Evolutionary conservation across 2,888 invertebrate species (phyloP).

Genomic region (Drosophila tripunctata): DNA sequence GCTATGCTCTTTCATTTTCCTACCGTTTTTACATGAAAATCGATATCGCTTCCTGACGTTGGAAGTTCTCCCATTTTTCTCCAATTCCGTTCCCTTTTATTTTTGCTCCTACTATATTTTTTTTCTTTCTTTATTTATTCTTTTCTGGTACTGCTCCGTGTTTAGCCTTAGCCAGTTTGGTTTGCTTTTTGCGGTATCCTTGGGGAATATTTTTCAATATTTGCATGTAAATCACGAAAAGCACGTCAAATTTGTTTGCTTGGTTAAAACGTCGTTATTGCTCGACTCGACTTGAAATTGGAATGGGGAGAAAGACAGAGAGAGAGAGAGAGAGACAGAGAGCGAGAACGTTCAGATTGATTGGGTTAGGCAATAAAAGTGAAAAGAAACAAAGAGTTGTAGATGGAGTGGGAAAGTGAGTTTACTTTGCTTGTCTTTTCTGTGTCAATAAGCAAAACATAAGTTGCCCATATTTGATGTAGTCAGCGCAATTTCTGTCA

Average conservation of each 20-base stretch:
- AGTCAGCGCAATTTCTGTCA: slow-evolving; percentile 63
- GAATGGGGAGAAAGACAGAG: background rate
- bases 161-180: slow-evolving; percentile 54
- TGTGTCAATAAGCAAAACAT: slow-evolving; percentile 76
- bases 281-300: slow-evolving; percentile 42
- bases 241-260: slow-evolving; percentile 81
- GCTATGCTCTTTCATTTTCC: slow-evolving; percentile 49
- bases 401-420: slow-evolving; percentile 7
- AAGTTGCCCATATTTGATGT: slow-evolving; percentile 69
- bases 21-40: slow-evolving; percentile 61
- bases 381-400: background rate
- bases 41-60: slow-evolving; percentile 67
- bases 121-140: slow-evolving; percentile 16
- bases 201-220: slow-evolving; percentile 81
- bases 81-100: background rate
- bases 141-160: slow-evolving; percentile 31
- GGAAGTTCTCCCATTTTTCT: slow-evolving; percentile 34
- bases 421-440: background rate
- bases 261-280: slow-evolving; percentile 78
- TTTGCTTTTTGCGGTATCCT: slow-evolving; percentile 76
- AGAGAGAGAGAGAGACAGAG: background rate
- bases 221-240: slow-evolving; percentile 82
- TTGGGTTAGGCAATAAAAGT: slow-evolving; percentile 72
- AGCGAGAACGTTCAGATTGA: slow-evolving; percentile 58
- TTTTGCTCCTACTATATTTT: background rate